Conservation (phyloP, 2,113 vertebrate species). For the Lepus timidus region DNA sequence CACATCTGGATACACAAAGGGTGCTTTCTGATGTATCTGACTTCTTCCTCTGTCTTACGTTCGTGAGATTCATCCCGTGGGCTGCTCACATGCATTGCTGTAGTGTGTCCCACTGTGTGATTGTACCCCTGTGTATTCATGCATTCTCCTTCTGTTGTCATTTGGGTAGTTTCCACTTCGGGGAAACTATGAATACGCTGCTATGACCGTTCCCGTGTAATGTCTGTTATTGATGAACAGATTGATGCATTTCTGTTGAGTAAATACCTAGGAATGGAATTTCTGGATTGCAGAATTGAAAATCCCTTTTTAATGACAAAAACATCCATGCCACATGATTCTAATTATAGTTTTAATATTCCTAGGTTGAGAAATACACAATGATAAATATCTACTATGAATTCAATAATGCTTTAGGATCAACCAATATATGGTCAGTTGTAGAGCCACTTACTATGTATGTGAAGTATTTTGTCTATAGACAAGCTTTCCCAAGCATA, state of each 20-base stretch:
- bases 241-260: constrained; percentile 43
- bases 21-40: background rate
- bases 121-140: background rate
- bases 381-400: constrained; percentile 56
- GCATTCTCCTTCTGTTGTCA: background rate
- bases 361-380: background rate
- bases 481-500: background rate
- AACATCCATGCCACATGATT: constrained; percentile 51
- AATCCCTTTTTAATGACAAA: constrained; percentile 73
- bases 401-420: constrained; percentile 8
- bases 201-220: background rate
- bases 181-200: background rate
- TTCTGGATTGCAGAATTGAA: constrained; percentile 57
- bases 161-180: background rate
- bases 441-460: background rate
- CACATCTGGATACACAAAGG: background rate
- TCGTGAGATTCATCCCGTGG: background rate
- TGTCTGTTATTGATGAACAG: background rate
- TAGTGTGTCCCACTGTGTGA: fast-evolving
- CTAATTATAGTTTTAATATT: constrained; percentile 57
- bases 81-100: background rate
- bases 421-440: background rate
- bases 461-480: background rate
- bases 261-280: constrained; percentile 53
- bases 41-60: fast-evolving